phyloP scores from a whole-genome alignment of 2,113 vertebrate species.

The Otis tarda region DNA sequence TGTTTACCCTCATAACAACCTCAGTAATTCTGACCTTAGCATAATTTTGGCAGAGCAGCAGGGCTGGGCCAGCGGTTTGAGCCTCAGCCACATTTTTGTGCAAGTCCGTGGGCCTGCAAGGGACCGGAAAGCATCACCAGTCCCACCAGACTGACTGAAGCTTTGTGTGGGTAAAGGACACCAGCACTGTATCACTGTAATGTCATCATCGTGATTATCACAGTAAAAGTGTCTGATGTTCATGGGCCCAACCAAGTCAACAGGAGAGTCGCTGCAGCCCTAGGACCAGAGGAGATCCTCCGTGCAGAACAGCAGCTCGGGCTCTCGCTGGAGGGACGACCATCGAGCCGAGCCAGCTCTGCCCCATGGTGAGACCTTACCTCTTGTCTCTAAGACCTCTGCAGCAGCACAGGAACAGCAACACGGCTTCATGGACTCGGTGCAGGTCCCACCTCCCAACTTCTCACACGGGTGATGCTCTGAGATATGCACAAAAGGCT shows the following conservation, averaged over 20 bases:
- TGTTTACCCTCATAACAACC: neutral
- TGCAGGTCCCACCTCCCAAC: rapidly evolving
- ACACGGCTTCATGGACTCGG: neutral
- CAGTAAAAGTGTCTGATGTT: neutral
- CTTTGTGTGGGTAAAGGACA: neutral
- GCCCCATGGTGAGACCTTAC: neutral
- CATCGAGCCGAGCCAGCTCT: rapidly evolving
- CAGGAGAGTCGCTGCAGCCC: neutral
- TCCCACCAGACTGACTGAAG: neutral
- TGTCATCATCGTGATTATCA: neutral
- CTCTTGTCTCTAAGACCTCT: neutral
- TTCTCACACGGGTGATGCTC: neutral
- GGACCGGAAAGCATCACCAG: neutral
- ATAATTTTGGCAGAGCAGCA: neutral
- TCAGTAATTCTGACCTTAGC: neutral
- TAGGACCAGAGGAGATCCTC: neutral
- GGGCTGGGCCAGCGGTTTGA: neutral
- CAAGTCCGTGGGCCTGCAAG: neutral
- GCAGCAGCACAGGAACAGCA: neutral
- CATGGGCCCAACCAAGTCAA: neutral
- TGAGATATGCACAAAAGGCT: neutral
- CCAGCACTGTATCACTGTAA: neutral
- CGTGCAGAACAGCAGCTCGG: neutral
- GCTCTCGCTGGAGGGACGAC: neutral
- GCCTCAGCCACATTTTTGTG: neutral